Percentiles rank a stretch among this genome's conserved stretches.
Conservation (phyloP, 2,113 vertebrate species). For the Scolopax mira region DNA sequence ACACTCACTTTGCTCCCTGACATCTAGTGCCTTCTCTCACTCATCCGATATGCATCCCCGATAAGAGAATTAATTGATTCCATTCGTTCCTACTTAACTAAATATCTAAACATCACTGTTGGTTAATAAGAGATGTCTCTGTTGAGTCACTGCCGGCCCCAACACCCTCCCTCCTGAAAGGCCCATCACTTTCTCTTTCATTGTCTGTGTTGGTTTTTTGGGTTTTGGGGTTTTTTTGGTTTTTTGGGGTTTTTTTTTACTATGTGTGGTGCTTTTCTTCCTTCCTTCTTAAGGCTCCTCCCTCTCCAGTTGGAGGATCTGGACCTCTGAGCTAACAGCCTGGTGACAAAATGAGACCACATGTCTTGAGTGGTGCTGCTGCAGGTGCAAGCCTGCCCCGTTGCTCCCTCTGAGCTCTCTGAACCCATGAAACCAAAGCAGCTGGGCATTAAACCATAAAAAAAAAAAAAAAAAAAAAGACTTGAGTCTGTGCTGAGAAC, state of each 20-base stretch:
- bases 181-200: neutral
- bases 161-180: neutral
- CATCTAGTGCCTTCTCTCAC: neutral
- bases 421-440: neutral
- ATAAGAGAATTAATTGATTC: slow-evolving; percentile 35
- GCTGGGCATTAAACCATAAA: neutral
- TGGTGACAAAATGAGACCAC: neutral
- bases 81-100: neutral
- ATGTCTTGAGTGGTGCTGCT: neutral
- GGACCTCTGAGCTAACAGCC: neutral
- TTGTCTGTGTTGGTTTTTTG: neutral
- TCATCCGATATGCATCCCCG: neutral
- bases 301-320: neutral
- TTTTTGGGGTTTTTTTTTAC: no score
- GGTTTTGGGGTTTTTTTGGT: neutral
- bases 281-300: neutral
- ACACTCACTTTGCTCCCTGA: neutral
- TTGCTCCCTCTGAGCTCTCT: neutral
- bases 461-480: neutral
- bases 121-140: neutral
- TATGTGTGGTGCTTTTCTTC: neutral
- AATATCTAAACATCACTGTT: neutral
- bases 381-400: neutral
- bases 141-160: neutral
- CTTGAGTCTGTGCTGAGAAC: neutral